Evolutionary conservation across 2,113 vertebrate species (phyloP), one percentile per base, ranked within the genome.

Genomic region (Bubalus kerabau): DNA sequence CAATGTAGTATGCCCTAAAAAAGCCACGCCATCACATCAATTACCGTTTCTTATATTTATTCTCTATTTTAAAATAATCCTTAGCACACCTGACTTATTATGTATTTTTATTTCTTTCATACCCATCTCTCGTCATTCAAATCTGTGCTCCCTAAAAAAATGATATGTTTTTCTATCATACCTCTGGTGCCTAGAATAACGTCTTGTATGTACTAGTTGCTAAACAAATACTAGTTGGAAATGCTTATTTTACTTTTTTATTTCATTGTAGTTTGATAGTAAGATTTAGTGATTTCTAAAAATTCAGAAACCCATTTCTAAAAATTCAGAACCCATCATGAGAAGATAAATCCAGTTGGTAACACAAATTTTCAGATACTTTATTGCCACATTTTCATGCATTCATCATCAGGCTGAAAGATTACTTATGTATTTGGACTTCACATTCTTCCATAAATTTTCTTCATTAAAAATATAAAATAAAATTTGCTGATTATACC

Each of bases 391-490:
- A 16, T 3, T 85, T 92, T 93, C 7, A 14, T 88, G 26, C 64
- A 52, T 32, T 81, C 46, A 54, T 43, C 62, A 57, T 24, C 19
- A 54, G 50, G 28, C 30, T 94, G 40, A 24, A 54, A 19, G 50
- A 90, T 24, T 48, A 24, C 28, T 91, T 32, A 52, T 1, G 0
- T 82, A 43, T 87, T 90, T 94, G 32, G 10, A 9, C 52, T 54
- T 54, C 7, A 64, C 30, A 48, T 86, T 64, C 90, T 95, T 57
- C 85, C 9, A 14, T 81, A 50, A 64, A 17, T 23, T 64, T 74
- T 86, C 59, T 76, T 97, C 57, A 14, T 96, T 82, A 86, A 89
- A 94, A 96, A 76, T 28, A 67, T 80, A 59, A 87, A 94, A 91
- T 92, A 80, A 88, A 48, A 88, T 76, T 71, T 91, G 23, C 60